phyloP scores from a whole-genome alignment of 2,888 invertebrate species.

The Scrobipalpa costella region DNA sequence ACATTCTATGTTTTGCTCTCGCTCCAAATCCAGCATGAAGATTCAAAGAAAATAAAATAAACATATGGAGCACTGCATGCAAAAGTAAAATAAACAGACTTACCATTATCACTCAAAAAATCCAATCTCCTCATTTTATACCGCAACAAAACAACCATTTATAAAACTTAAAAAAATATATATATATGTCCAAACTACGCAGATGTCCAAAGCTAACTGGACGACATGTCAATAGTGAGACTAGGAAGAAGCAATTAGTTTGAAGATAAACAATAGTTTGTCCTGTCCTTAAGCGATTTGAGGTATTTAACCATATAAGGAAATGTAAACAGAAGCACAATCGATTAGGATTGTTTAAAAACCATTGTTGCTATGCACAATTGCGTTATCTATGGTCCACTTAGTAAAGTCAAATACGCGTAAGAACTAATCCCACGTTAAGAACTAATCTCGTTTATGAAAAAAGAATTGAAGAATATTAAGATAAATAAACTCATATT shows the following conservation, averaged over 20 bases:
- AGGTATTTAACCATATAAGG: slow-evolving; percentile 35
- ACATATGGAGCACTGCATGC: too few relatives aligned
- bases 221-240: background rate
- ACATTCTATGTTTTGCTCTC: too few relatives aligned
- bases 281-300: slow-evolving; percentile 40
- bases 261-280: slow-evolving; percentile 16
- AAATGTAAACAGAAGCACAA: slow-evolving; percentile 34
- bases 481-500: too few relatives aligned
- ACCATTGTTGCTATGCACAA: slow-evolving; percentile 5
- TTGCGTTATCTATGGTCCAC: background rate
- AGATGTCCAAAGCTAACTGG: slow-evolving; percentile 11
- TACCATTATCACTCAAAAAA: slow-evolving; percentile 35
- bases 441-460: background rate
- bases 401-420: background rate
- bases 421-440: background rate
- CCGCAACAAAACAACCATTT: slow-evolving; percentile 31
- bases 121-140: slow-evolving; percentile 36
- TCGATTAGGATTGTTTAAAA: slow-evolving; percentile 1
- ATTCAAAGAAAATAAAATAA: too few relatives aligned
- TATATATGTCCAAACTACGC: background rate
- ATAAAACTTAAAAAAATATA: slow-evolving; percentile 21
- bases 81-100: slow-evolving; percentile 22
- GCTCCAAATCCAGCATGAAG: too few relatives aligned
- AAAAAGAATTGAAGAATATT: too few relatives aligned
- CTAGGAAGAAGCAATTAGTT: slow-evolving; percentile 14